A percentile compares a stretch with the other conserved stretches of the same genome.
Conservation (phyloP, 2,113 vertebrate genomes). For the Myotis davidii region DNA sequence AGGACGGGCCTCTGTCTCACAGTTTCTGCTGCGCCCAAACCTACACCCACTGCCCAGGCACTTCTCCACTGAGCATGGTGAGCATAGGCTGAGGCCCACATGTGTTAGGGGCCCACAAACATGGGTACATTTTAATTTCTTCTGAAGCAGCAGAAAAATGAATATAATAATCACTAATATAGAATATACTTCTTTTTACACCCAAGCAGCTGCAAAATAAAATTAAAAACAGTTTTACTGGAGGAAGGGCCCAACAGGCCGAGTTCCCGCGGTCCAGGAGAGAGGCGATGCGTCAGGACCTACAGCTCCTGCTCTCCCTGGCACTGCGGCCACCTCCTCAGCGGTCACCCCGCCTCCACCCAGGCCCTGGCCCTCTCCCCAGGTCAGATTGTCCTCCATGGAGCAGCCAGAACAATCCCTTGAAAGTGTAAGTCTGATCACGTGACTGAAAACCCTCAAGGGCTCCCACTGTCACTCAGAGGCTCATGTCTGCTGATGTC, state of each 20-base stretch:
- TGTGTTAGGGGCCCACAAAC: background rate
- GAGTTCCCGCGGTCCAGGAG: background rate
- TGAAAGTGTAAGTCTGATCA: background rate
- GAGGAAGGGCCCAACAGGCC: background rate
- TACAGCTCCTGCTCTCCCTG: no score
- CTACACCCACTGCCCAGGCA: background rate
- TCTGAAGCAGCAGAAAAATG: background rate
- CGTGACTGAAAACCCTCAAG: background rate
- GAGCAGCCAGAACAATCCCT: background rate
- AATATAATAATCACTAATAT: background rate
- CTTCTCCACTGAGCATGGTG: background rate
- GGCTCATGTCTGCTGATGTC: background rate
- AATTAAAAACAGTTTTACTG: background rate
- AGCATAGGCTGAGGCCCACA: background rate
- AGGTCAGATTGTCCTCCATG: no score
- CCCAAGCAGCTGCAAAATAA: background rate
- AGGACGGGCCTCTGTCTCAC: background rate
- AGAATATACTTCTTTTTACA: background rate
- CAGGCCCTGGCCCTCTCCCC: background rate
- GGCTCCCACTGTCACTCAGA: background rate
- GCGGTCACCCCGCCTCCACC: accelerated
- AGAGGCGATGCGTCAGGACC: background rate
- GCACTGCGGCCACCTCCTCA: background rate
- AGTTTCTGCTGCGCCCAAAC: background rate
- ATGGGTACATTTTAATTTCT: background rate